phyloP scores from a whole-genome alignment of 2,888 invertebrate genomes.

The Epicampocera succincta region DNA sequence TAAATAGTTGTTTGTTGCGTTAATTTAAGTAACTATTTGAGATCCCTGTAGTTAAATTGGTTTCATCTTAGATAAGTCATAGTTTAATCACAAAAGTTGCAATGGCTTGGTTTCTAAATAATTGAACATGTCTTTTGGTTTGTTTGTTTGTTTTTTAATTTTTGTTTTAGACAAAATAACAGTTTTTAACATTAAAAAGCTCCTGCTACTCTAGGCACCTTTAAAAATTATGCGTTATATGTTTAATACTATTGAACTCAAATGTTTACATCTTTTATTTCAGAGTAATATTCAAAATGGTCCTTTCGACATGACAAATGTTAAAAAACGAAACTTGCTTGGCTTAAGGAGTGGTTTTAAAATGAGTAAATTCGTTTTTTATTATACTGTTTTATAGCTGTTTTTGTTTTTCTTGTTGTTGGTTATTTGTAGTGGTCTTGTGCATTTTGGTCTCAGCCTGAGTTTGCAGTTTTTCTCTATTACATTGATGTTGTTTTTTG shows the following conservation, averaged over 20 bases:
- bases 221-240: conserved; percentile 35
- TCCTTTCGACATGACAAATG: conserved; percentile 21
- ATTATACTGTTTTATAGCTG: conserved; percentile 58
- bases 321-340: conserved; percentile 29
- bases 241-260: conserved; percentile 3
- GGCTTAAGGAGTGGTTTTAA: conserved; percentile 25
- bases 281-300: conserved; percentile 15
- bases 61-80: conserved; percentile 25
- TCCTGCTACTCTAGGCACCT: conserved; percentile 71
- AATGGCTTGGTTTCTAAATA: conserved; percentile 32
- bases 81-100: conserved; percentile 59
- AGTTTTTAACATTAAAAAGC: conserved; percentile 59
- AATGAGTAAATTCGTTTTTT: conserved; percentile 32
- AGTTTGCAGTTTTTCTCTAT: conserved; percentile 56
- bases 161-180: conserved; percentile 1
- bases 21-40: conserved; percentile 69
- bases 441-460: conserved; percentile 50
- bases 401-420: conserved; percentile 22
- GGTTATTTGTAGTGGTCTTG: conserved; percentile 40
- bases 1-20: conserved; percentile 43
- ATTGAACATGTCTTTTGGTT: conserved; percentile 34
- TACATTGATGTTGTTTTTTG: conserved; percentile 24
- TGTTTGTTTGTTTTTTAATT: conserved; percentile 23
- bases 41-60: conserved; percentile 72
- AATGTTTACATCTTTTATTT: background rate